Base-by-base conservation (phyloP, 1,140 invertebrate species). In the Cydia strobilella region DNA sequence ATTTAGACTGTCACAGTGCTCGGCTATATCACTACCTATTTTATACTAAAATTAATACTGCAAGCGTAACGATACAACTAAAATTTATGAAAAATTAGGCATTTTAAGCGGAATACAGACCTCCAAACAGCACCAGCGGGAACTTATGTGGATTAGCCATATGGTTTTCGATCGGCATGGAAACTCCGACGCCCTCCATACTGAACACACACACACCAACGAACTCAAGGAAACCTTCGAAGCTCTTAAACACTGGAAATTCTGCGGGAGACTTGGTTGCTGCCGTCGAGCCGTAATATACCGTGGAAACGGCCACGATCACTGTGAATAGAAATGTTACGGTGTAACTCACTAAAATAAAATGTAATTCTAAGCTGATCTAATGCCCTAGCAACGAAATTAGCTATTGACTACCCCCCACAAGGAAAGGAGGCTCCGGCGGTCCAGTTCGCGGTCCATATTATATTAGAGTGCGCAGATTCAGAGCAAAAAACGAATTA, bases 131-230 rank as follows among this genome's bases (percentile, higher is more conserved):
- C 15, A 86, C 85, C 0, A 78, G 2, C 1, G 74, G 75, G 59
- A 88, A 81, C 18, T 84, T 86, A 65, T 75, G 83, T 0, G 87
- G 87, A 4, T 85, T 76, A 10, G 78, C 72, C 87, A 89, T 89
- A 25, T 77, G 78, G 63, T 89, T 89, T 73, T 89, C 87, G 1
- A 89, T 82, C 0, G 86, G 80, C 63, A 88, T 39, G 1, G 82
- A 81, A 0, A 78, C 84, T 0, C 84, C 84, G 0, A 89, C 79
- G 1, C 85, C 85, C 51, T 89, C 87, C 79, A 89, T 80, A 12
- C 83, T 83, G 62, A 85, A 88, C 0, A 85, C 78, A 59, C 85
- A 88, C 0, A 84, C 81, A 0, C 87, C 83, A 23, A 84, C 75
- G 42, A 86, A 89, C 73, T 87, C 78, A 9, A 87, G 79, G 2